Evolutionary conservation across 2,113 vertebrate genomes (phyloP), one percentile per base, ranked within the genome.

Genomic region (Tringa solitaria): DNA sequence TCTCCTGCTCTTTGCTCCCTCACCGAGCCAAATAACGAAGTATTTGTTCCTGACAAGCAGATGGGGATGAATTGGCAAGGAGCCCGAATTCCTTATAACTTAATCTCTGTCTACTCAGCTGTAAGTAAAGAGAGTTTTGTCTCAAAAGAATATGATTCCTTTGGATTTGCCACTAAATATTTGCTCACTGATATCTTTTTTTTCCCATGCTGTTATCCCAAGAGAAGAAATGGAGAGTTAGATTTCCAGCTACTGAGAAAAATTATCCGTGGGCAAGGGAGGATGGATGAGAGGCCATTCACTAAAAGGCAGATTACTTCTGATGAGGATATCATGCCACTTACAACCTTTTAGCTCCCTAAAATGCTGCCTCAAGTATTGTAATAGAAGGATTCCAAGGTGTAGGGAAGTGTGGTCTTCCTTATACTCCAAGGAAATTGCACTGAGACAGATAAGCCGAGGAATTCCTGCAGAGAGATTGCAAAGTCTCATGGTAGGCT

Each of bases 101-200:
- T 94, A 87, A 92, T 95, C 77, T 94, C 79, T 90, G 54, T 86
- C 86, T 96, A 54, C 39, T 94, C 80, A 79, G 77, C 81, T 95
- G 61, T 94, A 87, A 89, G 77, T 57, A 75, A 92, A 70, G 54
- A 80, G 68, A 84, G 56, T 84, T 94, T 88, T 95, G 65, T 91
- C 93, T 93, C 89, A 57, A 89, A 95, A 87, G 80, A 82, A 39
- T 5, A 56, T 30, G 8, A 85, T 87, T 93, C 69, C 48, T 94
- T 95, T 81, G 81, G 89, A 87, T 87, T 96, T 10, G 1, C 48
- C 69, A 84, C 56, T 53, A 87, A 81, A 84, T 95, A 78, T 72
- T 96, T 97, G 33, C 53, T 89, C 65, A 63, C 39, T 89, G 50
- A n/a, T 61, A 54, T 79, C 4, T 90, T 86, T 54, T 95, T 76